Evolutionary conservation across 2,113 vertebrate species (phyloP).

Genomic region (Bubo bubo): DNA sequence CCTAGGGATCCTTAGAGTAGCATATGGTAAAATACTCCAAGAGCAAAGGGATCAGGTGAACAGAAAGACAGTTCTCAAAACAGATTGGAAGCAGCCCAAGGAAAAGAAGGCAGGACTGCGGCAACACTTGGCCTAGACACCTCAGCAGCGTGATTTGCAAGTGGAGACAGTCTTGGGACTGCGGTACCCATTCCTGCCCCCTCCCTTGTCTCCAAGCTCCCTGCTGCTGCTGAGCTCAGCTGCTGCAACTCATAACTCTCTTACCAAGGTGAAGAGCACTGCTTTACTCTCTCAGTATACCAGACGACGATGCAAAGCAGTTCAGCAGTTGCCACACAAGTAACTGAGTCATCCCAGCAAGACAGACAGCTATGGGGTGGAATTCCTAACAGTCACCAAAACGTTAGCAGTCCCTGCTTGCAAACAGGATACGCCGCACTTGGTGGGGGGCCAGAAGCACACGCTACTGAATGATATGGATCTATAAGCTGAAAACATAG

Average conservation of each 20-base stretch:
- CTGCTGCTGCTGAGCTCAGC: not conserved
- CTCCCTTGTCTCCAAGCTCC: not conserved
- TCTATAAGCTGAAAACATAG: not conserved
- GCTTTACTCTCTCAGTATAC: not conserved
- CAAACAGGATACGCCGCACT: not conserved
- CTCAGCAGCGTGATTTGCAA: not conserved
- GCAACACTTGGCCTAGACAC: not conserved
- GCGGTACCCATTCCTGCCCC: not conserved
- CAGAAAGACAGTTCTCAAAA: not conserved
- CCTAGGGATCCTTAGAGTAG: not conserved
- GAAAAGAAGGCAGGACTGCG: not conserved
- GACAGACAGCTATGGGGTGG: not conserved
- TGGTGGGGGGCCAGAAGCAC: not conserved
- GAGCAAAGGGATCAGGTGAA: not conserved
- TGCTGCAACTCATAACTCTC: not conserved
- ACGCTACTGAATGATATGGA: not conserved
- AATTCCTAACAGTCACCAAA: not conserved
- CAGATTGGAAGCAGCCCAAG: not conserved
- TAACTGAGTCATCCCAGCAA: not conserved
- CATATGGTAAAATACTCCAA: not conserved
- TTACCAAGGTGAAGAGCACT: not conserved
- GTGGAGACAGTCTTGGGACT: not conserved
- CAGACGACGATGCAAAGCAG: fast-evolving
- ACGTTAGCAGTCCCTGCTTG: not conserved
- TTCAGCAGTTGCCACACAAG: not conserved